These are phyloP conservation scores for Chaetodon trifasciatus DNA, from an alignment of 2,797 vertebrate species.

Conservation along the genomic window DNA sequence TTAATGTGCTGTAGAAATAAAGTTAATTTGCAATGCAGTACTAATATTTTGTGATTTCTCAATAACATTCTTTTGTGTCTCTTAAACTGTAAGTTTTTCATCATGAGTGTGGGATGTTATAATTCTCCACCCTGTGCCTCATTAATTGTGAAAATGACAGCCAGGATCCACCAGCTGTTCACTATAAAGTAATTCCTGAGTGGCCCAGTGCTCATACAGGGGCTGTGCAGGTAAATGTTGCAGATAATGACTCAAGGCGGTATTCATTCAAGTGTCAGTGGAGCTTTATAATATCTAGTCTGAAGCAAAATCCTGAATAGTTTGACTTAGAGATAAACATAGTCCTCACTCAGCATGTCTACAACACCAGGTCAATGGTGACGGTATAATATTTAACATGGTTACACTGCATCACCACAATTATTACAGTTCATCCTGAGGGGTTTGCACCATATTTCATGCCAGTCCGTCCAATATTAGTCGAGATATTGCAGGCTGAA, in stretches of 20 bases:
- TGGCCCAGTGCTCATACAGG: neutral
- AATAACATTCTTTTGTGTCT: neutral
- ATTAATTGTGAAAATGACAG: constrained; percentile 52
- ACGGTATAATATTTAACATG: neutral
- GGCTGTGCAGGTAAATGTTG: constrained; percentile 34
- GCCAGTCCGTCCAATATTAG: neutral
- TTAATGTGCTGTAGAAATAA: neutral
- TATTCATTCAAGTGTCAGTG: constrained; percentile 20
- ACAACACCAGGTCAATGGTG: neutral
- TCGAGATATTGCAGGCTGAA: too few species aligned
- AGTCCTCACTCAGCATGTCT: neutral
- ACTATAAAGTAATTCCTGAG: constrained; percentile 10
- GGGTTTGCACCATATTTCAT: neutral
- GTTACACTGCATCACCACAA: too few species aligned
- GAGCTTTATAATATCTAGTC: neutral
- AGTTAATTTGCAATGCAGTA: neutral
- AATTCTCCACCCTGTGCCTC: constrained; percentile 26
- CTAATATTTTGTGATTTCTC: neutral
- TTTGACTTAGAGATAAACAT: neutral
- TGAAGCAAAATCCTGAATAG: neutral
- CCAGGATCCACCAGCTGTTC: constrained; percentile 34
- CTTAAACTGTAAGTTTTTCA: constrained; percentile 8
- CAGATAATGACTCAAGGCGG: constrained; percentile 49
- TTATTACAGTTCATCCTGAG: neutral
- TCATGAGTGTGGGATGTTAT: neutral